A percentile compares a stretch with the other conserved stretches of the same genome.
Conservation (phyloP, 2,113 vertebrate species). For the Hypanus sabinus region DNA sequence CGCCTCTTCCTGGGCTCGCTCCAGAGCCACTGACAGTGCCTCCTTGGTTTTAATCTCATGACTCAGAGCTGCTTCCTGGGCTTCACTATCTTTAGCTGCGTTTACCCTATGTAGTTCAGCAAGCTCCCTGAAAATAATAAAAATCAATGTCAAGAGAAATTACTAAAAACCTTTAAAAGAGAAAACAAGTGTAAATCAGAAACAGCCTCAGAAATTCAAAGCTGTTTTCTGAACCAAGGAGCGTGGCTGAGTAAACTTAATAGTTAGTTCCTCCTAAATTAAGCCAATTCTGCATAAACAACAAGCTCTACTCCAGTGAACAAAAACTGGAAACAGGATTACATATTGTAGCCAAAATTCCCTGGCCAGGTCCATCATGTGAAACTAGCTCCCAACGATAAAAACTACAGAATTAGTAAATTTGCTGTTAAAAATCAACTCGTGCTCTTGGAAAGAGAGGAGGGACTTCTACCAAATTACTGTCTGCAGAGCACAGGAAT, state of each 20-base stretch:
- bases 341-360: no score
- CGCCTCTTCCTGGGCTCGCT: constrained; percentile 79
- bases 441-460: background rate
- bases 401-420: background rate
- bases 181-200: background rate
- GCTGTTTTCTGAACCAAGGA: background rate
- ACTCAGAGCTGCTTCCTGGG: constrained; percentile 77
- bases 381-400: background rate
- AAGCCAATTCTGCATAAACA: background rate
- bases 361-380: no score
- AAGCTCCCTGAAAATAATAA: constrained; percentile 68
- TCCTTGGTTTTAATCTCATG: constrained; percentile 80
- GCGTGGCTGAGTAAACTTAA: background rate
- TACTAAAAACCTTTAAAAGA: background rate
- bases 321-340: background rate
- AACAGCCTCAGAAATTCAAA: background rate
- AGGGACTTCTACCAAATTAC: background rate
- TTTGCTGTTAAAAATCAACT: background rate
- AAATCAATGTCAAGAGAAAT: constrained; percentile 31
- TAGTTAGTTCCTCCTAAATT: background rate
- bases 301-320: background rate
- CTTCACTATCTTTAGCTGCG: constrained; percentile 82
- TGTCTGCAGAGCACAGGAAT: background rate
- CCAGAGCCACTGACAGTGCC: constrained; percentile 72
- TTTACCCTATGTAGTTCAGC: constrained; percentile 86